phyloP scores from a whole-genome alignment of 1,140 invertebrate species.

The Caerostris extrusa region DNA sequence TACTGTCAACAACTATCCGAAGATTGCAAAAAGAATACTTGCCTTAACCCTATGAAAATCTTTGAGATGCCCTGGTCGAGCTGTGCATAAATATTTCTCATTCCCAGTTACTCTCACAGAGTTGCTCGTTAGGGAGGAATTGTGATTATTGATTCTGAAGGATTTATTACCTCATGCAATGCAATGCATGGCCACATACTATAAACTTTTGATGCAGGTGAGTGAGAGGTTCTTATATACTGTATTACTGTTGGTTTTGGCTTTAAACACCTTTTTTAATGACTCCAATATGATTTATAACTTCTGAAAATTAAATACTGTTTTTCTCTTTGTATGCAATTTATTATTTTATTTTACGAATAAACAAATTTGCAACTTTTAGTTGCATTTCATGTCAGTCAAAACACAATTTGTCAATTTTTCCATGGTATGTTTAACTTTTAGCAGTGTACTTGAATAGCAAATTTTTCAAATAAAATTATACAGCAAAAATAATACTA shows the following conservation, averaged over 20 bases:
- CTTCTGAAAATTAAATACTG: background rate
- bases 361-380: background rate
- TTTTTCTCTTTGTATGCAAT: background rate
- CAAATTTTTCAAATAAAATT: no score
- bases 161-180: background rate
- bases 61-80: background rate
- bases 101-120: background rate
- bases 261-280: slow-evolving; percentile 10
- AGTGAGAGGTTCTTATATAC: background rate
- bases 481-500: no score
- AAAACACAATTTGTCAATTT: background rate
- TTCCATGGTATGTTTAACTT: background rate
- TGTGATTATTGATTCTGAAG: background rate
- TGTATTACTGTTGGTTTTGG: background rate
- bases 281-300: slow-evolving; percentile 3
- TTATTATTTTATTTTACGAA: no score
- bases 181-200: background rate
- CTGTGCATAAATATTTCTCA: background rate
- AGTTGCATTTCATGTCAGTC: background rate
- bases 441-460: no score
- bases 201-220: background rate
- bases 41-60: background rate
- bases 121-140: background rate
- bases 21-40: background rate
- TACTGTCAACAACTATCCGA: background rate